phyloP scores from a whole-genome alignment of 2,797 vertebrate genomes.

The Threskiornis aethiopicus region DNA sequence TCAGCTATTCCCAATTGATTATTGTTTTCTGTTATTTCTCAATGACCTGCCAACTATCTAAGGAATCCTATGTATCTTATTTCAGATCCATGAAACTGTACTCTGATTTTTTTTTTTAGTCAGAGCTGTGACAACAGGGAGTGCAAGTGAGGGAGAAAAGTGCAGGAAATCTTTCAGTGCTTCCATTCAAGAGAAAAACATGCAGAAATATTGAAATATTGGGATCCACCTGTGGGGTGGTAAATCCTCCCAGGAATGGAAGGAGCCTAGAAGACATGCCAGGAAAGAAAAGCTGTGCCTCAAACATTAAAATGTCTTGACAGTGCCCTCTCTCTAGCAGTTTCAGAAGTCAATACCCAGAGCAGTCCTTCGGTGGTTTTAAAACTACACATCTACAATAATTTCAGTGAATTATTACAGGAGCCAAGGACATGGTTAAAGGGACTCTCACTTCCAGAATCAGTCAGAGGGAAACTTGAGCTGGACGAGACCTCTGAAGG shows the following conservation, averaged over 20 bases:
- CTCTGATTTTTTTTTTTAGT: not conserved
- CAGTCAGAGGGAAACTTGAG: not conserved
- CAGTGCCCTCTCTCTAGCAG: not conserved
- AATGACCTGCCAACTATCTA: not conserved
- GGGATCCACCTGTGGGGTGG: not conserved
- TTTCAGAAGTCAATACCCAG: not conserved
- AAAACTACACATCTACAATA: not conserved
- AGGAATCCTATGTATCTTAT: not conserved
- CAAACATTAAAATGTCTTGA: not conserved
- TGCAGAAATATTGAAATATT: not conserved
- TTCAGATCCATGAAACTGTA: not conserved
- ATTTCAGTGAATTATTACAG: not conserved
- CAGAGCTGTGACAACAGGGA: not conserved
- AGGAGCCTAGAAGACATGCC: not conserved
- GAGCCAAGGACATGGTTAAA: not conserved
- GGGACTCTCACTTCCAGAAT: not conserved
- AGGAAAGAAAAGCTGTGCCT: not conserved
- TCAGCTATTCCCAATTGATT: not conserved
- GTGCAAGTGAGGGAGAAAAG: not conserved
- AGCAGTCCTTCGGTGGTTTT: not conserved
- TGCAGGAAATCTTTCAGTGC: not conserved
- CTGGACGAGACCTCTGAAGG: not conserved
- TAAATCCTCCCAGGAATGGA: not conserved
- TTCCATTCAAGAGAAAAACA: not conserved
- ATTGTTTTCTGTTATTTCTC: not conserved